A percentile compares a stretch with the other conserved stretches of the same genome.
Conservation (phyloP, 1,140 invertebrate species). For the Oreohelix idahoensis region DNA sequence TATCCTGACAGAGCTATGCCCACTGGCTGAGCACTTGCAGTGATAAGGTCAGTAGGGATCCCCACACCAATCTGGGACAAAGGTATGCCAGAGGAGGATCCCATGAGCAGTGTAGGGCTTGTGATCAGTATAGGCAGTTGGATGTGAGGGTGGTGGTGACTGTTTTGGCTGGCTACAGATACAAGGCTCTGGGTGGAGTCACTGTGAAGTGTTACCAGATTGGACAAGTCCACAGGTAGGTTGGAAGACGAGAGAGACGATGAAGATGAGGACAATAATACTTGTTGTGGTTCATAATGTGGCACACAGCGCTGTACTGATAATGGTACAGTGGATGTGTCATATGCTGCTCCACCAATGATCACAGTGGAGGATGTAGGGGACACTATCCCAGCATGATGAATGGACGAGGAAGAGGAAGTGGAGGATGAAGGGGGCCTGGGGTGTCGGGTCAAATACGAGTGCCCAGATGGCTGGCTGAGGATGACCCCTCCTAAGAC, state of each 20-base stretch:
- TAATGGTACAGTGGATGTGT: neutral
- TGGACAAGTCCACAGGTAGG: conserved; percentile 31
- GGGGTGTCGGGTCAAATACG: neutral
- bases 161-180: neutral
- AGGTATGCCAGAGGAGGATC: neutral
- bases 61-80: neutral
- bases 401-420: conserved; percentile 27
- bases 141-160: conserved; percentile 34
- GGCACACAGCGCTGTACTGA: neutral
- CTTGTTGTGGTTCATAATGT: conserved; percentile 24
- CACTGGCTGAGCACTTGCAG: conserved; percentile 58
- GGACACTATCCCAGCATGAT: conserved; percentile 17
- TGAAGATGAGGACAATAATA: conserved; percentile 32
- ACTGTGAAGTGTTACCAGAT: neutral
- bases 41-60: neutral
- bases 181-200: conserved; percentile 9
- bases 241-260: conserved; percentile 38
- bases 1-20: conserved; percentile 73
- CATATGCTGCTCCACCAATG: neutral
- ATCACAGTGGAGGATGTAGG: conserved; percentile 1
- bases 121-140: neutral
- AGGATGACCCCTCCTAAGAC: conserved; percentile 18
- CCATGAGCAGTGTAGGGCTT: conserved; percentile 8
- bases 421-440: conserved; percentile 27
- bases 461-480: conserved; percentile 25